Evolutionary conservation across 2,113 vertebrate genomes (phyloP).

Genomic region (Lagenorhynchus albirostris): DNA sequence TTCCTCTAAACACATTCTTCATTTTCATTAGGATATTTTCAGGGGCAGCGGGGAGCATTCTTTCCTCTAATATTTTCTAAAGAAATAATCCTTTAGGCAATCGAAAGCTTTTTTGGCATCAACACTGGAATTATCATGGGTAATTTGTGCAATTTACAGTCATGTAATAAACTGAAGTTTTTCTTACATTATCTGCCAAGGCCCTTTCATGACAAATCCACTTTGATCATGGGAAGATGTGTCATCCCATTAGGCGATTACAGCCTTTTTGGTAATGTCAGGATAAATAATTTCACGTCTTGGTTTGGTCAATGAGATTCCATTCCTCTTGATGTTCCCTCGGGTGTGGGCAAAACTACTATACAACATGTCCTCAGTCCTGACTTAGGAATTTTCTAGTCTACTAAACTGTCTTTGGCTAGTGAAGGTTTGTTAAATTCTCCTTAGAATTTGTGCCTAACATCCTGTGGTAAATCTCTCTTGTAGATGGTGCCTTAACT

Average conservation of each 20-base stretch:
- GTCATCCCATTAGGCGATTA: not conserved
- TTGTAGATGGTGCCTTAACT: not conserved
- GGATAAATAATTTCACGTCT: not conserved
- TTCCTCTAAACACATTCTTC: not conserved
- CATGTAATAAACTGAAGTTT: not conserved
- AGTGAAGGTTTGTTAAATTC: not conserved
- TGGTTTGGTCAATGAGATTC: not conserved
- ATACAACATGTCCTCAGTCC: no score
- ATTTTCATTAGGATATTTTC: not conserved
- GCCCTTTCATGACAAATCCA: not conserved
- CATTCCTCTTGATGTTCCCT: not conserved
- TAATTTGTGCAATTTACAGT: not conserved
- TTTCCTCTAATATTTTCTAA: slow-evolving; percentile 24
- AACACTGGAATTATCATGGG: not conserved
- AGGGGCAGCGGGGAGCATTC: rapidly evolving
- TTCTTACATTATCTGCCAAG: not conserved
- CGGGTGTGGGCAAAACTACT: not conserved
- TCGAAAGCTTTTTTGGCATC: not conserved
- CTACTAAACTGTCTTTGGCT: not conserved
- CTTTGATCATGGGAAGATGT: not conserved
- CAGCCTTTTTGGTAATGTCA: not conserved
- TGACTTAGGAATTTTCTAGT: not conserved
- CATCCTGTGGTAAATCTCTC: not conserved
- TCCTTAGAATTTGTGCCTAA: not conserved
- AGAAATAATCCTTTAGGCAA: not conserved